Base-by-base conservation (phyloP, 2,888 invertebrate genomes). In the Polylopha cassiicola region DNA sequence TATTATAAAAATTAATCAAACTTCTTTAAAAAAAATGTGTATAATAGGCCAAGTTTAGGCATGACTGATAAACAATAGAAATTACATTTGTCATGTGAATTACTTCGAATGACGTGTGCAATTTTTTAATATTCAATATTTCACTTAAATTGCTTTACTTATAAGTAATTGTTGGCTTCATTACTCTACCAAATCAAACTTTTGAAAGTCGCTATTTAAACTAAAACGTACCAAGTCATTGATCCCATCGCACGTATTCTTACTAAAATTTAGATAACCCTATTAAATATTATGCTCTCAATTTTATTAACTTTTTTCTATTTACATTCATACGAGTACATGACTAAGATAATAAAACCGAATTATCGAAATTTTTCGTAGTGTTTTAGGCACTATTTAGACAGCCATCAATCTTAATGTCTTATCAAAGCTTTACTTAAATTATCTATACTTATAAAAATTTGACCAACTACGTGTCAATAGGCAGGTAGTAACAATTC, bases 321-420 rank as follows among this genome's bases (percentile, higher is more conserved):
- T 80, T 71, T 81, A 78, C 77, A 79, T 73, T 73, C 58, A 70
- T 78, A 71, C n/a, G n/a, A n/a, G n/a, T n/a, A n/a, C 71, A 64
- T 73, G 66, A 67, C 62, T 69, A 74, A 70, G 71, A 67, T 76
- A 79, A 72, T 77, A 80, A 82, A 84, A 79, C 79, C 69, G 77
- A 81, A 75, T 75, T 77, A 78, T 78, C 80, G 81, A 84, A 82
- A 79, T 75, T 80, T n/a, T 71, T 82, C 80, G 79, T 82, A 84
- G 80, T 82, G 81, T 81, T 80, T 82, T 85, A 85, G 85, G 85
- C 84, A 85, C 85, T 85, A 82, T 84, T 81, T 80, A 84, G 80
- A 85, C 85, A 85, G 85, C 85, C 85, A 85, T 85, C 82, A 85
- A 84, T 85, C 78, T 84, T 84, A 64, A 82, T 75, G 50, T 77